phyloP scores from a whole-genome alignment of 2,888 invertebrate genomes.

The Flexamia atlantica region DNA sequence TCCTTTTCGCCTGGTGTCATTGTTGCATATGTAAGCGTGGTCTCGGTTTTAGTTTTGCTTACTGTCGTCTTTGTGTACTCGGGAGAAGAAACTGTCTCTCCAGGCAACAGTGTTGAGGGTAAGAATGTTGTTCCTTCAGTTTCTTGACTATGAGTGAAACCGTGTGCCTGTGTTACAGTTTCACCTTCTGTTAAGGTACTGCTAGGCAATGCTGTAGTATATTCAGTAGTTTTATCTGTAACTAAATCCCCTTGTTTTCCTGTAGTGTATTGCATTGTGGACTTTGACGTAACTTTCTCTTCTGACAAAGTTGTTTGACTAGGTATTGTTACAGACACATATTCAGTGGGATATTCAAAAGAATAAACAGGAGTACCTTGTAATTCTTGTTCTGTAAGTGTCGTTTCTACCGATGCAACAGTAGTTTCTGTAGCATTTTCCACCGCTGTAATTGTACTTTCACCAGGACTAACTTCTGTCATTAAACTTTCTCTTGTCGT shows the following conservation, averaged over 20 bases:
- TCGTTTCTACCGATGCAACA: not conserved
- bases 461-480: not conserved
- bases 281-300: not conserved
- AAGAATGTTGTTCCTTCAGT: not conserved
- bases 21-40: not conserved
- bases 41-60: not conserved
- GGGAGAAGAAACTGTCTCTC: not conserved
- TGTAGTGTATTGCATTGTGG: not conserved
- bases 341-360: not conserved
- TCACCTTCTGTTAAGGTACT: not conserved
- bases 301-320: not conserved
- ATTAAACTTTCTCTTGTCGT: not conserved
- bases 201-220: not conserved
- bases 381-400: not conserved
- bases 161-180: not conserved
- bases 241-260: not conserved
- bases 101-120: not conserved
- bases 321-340: not conserved
- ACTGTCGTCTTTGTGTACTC: not conserved
- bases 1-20: not conserved
- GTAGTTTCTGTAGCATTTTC: not conserved
- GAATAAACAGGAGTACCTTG: not conserved
- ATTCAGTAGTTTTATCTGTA: too few relatives aligned
- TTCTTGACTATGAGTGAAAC: not conserved
- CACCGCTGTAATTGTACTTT: not conserved